These are phyloP conservation scores for Osmoderma eremita DNA, from an alignment of 2,888 invertebrate genomes.

Conservation along the genomic window DNA sequence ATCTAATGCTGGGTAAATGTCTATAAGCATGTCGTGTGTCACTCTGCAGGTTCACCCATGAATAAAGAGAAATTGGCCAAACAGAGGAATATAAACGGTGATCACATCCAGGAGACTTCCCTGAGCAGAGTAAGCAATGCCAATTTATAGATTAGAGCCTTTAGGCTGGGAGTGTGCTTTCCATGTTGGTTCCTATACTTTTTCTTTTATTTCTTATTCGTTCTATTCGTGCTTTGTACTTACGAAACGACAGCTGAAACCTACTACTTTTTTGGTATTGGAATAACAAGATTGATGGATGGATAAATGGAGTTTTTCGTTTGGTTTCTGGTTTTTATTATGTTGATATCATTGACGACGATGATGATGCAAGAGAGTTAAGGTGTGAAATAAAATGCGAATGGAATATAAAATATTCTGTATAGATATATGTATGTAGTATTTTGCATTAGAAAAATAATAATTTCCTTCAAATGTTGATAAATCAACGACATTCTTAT, in stretches of 20 bases:
- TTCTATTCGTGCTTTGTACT: constrained; percentile 12
- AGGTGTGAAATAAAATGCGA: neutral
- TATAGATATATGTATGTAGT: no score
- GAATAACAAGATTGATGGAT: constrained; percentile 1
- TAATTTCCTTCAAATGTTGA: neutral
- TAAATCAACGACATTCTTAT: constrained; percentile 40
- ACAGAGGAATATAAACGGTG: constrained; percentile 77
- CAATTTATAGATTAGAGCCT: constrained; percentile 12
- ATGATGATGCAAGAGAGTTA: neutral
- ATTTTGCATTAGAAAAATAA: neutral
- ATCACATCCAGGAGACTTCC: constrained; percentile 80
- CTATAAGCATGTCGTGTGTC: constrained; percentile 58
- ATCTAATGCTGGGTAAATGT: constrained; percentile 49
- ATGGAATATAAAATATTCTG: no score
- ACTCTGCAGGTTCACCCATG: constrained; percentile 78
- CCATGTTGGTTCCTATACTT: constrained; percentile 13
- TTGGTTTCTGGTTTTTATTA: neutral
- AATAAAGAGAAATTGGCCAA: constrained; percentile 85
- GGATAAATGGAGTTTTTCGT: constrained; percentile 29
- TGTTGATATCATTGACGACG: neutral
- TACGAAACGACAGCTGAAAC: neutral
- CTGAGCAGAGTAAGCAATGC: constrained; percentile 78
- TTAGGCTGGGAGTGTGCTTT: constrained; percentile 34
- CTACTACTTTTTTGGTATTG: no score
- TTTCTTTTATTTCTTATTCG: neutral